Conservation (phyloP, 2,113 vertebrate genomes). For the Setophaga coronata region DNA sequence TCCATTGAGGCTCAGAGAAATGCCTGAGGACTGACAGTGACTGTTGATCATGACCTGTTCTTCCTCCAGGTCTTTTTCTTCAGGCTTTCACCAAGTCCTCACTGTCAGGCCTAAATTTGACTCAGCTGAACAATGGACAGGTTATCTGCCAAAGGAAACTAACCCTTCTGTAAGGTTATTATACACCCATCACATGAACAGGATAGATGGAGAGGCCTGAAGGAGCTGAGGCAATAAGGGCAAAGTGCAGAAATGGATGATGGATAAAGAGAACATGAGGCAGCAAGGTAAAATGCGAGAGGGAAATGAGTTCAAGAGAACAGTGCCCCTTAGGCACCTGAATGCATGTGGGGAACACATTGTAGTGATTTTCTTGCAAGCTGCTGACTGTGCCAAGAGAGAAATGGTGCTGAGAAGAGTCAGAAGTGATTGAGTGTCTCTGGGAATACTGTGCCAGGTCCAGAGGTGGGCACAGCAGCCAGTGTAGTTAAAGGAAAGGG, state of each 20-base stretch:
- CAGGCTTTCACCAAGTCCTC: neutral
- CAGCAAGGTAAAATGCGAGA: neutral
- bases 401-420: neutral
- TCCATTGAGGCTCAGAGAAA: neutral
- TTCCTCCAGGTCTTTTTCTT: neutral
- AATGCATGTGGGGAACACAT: accelerated
- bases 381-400: neutral
- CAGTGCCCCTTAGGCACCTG: neutral
- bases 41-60: neutral
- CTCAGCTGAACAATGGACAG: neutral
- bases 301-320: neutral
- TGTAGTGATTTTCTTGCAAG: neutral
- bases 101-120: neutral
- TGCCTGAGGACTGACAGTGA: neutral
- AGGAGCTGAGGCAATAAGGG: neutral
- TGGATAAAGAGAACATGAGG: neutral
- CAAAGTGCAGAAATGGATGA: neutral
- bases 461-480: neutral
- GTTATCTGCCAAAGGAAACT: neutral
- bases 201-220: neutral
- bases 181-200: neutral
- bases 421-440: neutral
- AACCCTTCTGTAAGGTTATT: neutral
- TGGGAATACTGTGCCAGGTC: neutral
- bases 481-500: neutral